phyloP scores from a whole-genome alignment of 2,797 vertebrate species.

The Leptodactylus fallax region DNA sequence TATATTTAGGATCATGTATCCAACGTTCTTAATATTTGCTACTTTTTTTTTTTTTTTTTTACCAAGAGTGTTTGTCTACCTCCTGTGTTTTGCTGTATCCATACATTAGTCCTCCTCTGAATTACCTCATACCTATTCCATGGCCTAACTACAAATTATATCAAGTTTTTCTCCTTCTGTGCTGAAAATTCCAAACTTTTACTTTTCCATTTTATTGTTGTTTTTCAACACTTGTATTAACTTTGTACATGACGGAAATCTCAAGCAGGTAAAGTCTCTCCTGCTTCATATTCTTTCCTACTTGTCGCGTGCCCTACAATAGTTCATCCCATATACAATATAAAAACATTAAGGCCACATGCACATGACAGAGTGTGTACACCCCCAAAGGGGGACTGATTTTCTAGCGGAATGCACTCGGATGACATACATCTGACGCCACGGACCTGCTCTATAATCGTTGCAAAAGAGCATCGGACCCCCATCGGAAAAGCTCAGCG shows the following conservation, averaged over 20 bases:
- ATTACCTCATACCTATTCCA: not conserved
- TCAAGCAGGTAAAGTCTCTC: too few relatives aligned
- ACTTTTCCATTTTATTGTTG: not conserved
- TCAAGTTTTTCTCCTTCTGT: not conserved
- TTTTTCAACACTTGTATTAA: not conserved
- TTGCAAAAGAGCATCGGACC: too few relatives aligned
- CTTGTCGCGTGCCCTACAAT: too few relatives aligned
- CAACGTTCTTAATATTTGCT: not conserved
- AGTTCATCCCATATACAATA: not conserved
- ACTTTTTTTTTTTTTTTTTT: not conserved
- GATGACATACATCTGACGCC: too few relatives aligned
- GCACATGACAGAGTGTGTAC: too few relatives aligned
- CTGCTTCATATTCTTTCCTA: too few relatives aligned
- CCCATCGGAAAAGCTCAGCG: too few relatives aligned
- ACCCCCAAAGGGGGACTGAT: too few relatives aligned
- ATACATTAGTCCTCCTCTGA: not conserved
- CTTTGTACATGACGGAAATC: too few relatives aligned
- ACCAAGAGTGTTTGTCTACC: not conserved
- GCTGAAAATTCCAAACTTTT: not conserved
- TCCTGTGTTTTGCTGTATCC: not conserved
- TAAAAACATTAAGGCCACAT: not conserved
- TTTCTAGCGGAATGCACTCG: too few relatives aligned
- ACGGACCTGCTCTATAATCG: too few relatives aligned
- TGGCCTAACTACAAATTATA: not conserved
- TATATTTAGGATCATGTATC: slow-evolving; percentile 13